These are phyloP conservation scores for Apodemia zela DNA, from an alignment of 2,888 invertebrate species.

Conservation along the genomic window DNA sequence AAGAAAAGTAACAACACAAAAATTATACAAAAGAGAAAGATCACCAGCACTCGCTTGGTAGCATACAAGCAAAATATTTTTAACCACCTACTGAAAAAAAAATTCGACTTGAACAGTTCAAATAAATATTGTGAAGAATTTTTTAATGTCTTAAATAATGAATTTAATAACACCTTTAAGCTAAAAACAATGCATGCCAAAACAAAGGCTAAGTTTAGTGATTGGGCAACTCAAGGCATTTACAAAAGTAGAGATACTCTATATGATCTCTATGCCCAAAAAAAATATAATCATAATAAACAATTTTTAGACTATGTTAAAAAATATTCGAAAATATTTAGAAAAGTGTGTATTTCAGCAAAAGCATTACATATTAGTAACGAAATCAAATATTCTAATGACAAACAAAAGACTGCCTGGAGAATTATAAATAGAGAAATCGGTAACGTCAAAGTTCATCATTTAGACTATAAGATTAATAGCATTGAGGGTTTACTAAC, in stretches of 20 bases:
- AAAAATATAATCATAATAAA: not conserved
- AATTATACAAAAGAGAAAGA: not conserved
- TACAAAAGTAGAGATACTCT: not conserved
- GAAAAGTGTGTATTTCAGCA: not conserved
- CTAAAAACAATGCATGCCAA: too few species aligned
- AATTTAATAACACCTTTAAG: too few species aligned
- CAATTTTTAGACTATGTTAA: not conserved
- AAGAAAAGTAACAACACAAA: not conserved
- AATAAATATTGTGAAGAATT: too few species aligned
- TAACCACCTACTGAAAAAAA: too few species aligned
- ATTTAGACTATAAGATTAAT: not conserved
- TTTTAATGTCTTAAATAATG: too few species aligned
- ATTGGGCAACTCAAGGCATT: too few species aligned
- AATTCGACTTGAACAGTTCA: too few species aligned
- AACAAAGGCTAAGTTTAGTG: too few species aligned
- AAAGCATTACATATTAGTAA: too few species aligned
- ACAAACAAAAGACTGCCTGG: not conserved
- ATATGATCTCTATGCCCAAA: not conserved
- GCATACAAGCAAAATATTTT: not conserved
- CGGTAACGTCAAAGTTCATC: not conserved
- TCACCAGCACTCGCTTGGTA: not conserved
- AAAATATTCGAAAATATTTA: not conserved
- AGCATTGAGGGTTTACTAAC: not conserved
- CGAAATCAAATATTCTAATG: not conserved
- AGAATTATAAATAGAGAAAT: not conserved